Percentiles rank a stretch among this genome's conserved stretches.
These are phyloP conservation scores for Isaurus tuberculatus DNA, from an alignment of 92 coral and sea anemone genomes.

Conservation along the genomic window DNA sequence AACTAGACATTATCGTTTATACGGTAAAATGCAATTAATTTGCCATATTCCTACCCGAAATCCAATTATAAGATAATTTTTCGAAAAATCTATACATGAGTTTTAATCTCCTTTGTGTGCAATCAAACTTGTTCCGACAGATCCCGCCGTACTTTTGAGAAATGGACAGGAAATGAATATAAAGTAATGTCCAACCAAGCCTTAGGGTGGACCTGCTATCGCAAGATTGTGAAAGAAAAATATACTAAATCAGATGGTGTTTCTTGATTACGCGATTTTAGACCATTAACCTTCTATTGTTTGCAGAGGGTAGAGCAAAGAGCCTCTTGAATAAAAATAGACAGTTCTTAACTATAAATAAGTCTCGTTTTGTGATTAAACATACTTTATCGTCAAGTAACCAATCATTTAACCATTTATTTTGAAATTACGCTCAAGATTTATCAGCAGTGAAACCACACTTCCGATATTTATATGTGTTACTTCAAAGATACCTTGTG, in stretches of 20 bases:
- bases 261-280: neutral
- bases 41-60: neutral
- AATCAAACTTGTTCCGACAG: conserved; percentile 6
- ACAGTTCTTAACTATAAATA: conserved; percentile 12
- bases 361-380: conserved; percentile 19
- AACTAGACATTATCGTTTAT: neutral
- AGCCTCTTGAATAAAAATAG: conserved; percentile 10
- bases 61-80: neutral
- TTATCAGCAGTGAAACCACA: conserved; percentile 42
- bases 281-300: neutral
- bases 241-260: neutral
- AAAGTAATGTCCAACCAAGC: neutral
- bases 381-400: conserved; percentile 20
- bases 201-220: conserved; percentile 26
- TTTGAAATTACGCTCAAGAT: conserved; percentile 18
- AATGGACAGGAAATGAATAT: conserved; percentile 4
- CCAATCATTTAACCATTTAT: conserved; percentile 10
- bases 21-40: neutral
- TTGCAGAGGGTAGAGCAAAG: neutral
- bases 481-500: neutral
- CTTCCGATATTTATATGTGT: conserved; percentile 22
- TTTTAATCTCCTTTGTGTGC: conserved; percentile 29
- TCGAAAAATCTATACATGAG: neutral
- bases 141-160: neutral
- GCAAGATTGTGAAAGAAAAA: neutral